Percentiles rank a stretch among this genome's conserved stretches.
Conservation (phyloP, 2,888 invertebrate species). For the Eupithecia insigniata region DNA sequence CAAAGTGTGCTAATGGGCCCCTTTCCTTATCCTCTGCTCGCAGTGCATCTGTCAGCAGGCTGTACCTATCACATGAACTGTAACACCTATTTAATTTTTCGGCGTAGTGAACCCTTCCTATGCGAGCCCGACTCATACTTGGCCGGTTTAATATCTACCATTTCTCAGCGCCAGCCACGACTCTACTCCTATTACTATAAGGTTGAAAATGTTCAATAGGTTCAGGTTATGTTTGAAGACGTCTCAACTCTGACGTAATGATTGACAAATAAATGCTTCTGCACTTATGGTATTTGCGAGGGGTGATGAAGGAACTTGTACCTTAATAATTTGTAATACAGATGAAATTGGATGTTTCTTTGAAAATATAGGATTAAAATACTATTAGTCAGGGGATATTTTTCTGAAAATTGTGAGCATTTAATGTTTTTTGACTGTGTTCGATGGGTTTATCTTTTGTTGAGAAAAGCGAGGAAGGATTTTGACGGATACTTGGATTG, state of each 20-base stretch:
- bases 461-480: neutral
- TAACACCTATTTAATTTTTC: too few relatives aligned
- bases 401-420: neutral
- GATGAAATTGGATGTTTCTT: neutral
- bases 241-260: constrained; percentile 70
- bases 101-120: neutral
- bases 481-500: neutral
- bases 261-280: constrained; percentile 62
- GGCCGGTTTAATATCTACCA: neutral
- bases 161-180: neutral
- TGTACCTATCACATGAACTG: neutral
- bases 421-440: neutral
- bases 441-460: too few relatives aligned
- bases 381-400: neutral
- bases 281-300: constrained; percentile 40
- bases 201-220: constrained; percentile 14
- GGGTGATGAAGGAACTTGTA: neutral
- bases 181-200: constrained; percentile 2
- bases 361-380: neutral
- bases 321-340: neutral
- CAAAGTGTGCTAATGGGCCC: neutral
- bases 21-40: neutral
- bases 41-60: neutral
- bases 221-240: constrained; percentile 28
- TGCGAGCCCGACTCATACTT: neutral